These are phyloP conservation scores for Tubulanus polymorphus DNA, from an alignment of 2,888 invertebrate genomes.

Conservation along the genomic window DNA sequence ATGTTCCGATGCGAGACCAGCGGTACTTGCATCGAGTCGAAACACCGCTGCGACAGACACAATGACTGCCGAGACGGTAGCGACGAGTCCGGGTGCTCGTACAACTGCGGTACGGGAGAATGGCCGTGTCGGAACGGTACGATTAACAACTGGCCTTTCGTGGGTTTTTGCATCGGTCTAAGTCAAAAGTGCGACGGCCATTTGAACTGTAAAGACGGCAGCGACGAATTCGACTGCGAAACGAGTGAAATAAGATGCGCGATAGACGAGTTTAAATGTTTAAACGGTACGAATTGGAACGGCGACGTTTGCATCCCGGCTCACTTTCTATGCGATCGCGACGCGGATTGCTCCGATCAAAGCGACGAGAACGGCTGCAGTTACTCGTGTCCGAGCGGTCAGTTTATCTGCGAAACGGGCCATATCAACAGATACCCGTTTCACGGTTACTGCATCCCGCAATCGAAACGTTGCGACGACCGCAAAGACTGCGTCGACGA, in stretches of 20 bases:
- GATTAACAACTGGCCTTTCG: slow-evolving; percentile 4
- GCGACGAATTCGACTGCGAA: slow-evolving; percentile 12
- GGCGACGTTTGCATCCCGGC: slow-evolving; percentile 10
- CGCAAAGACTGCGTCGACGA: not conserved
- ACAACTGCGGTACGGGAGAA: not conserved
- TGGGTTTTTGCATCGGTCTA: slow-evolving; percentile 7
- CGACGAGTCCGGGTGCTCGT: not conserved
- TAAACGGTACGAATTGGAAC: not conserved
- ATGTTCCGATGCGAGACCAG: not conserved
- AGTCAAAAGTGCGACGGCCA: slow-evolving; percentile 11
- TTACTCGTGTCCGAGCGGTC: not conserved
- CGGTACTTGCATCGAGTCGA: not conserved
- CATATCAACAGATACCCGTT: not conserved
- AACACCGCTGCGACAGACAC: not conserved
- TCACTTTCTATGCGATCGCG: slow-evolving; percentile 6
- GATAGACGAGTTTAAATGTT: slow-evolving; percentile 9
- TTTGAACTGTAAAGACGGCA: slow-evolving; percentile 13
- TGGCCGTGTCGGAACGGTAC: not conserved
- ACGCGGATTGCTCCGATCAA: slow-evolving; percentile 4
- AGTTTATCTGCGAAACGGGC: not conserved
- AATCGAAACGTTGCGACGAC: not conserved
- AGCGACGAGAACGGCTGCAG: not conserved
- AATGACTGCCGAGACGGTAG: not conserved
- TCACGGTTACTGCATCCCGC: not conserved
- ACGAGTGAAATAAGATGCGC: slow-evolving; percentile 3